Evolutionary conservation across 2,797 vertebrate genomes (phyloP).

Genomic region (Cheracebus regulus): DNA sequence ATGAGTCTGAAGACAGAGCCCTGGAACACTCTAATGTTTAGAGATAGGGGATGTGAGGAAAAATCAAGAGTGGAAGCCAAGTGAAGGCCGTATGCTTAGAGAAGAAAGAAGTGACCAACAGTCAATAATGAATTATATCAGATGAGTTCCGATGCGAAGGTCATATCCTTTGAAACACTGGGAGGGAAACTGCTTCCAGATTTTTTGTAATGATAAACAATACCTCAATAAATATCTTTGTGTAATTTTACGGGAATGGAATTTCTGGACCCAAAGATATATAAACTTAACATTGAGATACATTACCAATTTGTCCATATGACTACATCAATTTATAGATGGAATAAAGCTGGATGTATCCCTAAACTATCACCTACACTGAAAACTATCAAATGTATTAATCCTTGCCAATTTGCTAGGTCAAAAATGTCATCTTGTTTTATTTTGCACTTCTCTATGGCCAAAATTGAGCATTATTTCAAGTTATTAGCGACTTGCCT

Average conservation of each 20-base stretch:
- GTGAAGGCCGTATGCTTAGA: neutral
- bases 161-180: neutral
- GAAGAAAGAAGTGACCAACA: neutral
- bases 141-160: neutral
- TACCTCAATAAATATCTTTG: neutral
- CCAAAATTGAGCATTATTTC: neutral
- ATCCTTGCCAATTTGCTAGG: neutral
- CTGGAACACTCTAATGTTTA: neutral
- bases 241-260: constrained; percentile 17
- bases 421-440: constrained; percentile 1
- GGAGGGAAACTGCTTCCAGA: neutral
- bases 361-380: neutral
- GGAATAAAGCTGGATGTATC: neutral
- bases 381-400: neutral
- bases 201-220: constrained; percentile 21
- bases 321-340: neutral
- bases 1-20: neutral
- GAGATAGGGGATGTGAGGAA: neutral
- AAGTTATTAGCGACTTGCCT: neutral
- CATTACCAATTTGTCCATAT: neutral
- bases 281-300: neutral
- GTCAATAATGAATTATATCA: neutral
- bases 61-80: neutral
- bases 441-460: constrained; percentile 24
- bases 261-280: neutral